Evolutionary conservation across 2,888 invertebrate species (phyloP), one percentile per base, ranked within the genome.

Genomic region (Argynnis bischoffii): DNA sequence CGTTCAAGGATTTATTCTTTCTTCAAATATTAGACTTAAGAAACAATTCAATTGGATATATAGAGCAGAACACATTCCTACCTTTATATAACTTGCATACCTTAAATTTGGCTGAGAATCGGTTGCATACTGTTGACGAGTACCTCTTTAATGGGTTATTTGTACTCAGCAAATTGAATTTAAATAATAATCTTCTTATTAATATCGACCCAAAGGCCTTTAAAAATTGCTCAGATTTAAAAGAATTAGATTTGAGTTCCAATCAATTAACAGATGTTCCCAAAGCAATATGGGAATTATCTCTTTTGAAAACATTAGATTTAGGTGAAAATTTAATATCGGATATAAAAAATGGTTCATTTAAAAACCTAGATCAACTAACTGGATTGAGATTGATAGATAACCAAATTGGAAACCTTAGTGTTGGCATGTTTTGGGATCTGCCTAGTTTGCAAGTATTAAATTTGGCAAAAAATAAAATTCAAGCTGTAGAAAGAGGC

Each of bases 291-390:
- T 95, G 95, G 87, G 96, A 96, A 80, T 90, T 98, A 70, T 94
- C 96, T 61, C 95, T 97, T 85, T 91, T 99, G 76, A 97, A 97
- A 89, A 97, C 97, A 0, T 93, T 99, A 73, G 98, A 98, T 88
- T 93, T 99, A 77, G 98, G 98, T 53, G 98, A 98, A 89, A 99
- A 99, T 92, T 95, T 96, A 86, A 97, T 99, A 75, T 94, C 94
- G 50, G 95, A 95, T 67, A 96, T 99, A 69, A 95, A 94, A 80
- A 97, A 98, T 80, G 96, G 96, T 63, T 96, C 97, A 6, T 96
- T 99, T 82, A 95, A 94, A 81, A 97, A 97, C 86, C 93, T 99
- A 74, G 95, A 96, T 78, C 97, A 98, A 85, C 91, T 99, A 74
- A 97, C 97, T 56, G 97, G 97, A 13, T 92, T 99, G 66, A 94